Evolutionary conservation across 37 sponge, comb jelly and placozoan species (phyloP), one percentile per base, ranked within the genome.

Genomic region (Chondrilla cf. caribensis): DNA sequence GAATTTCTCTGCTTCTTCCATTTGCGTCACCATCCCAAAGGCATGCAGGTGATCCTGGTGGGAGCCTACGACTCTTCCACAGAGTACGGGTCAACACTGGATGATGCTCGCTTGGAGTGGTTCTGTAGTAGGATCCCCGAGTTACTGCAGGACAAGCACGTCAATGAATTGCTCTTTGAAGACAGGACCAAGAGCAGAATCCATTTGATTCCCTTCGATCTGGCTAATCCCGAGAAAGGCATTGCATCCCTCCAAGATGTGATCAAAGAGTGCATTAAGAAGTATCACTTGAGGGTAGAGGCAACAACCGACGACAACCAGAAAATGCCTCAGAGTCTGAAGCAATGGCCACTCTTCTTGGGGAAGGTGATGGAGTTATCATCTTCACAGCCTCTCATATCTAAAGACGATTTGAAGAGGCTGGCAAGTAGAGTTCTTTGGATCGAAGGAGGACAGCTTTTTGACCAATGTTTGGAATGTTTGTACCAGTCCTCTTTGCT

Each of bases 1-100:
- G 76, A 73, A 1, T 73, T 73, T 43, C 44, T 73, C 44, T 21
- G 43, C 44, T 3, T 73, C 41, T 73, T 73, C 25, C 76, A 73
- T 41, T 40, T 37, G 2, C 44, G 24, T 7, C 44, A 24, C 44
- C 18, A 73, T 41, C 76, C 76, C 24, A n/a, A 37, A 40, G 76
- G 76, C 2, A 73, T 73, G 76, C 76, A 73, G 47, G 76, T 73
- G 19, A 40, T 73, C 76, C 76, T 73, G 15, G 76, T 38, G 39
- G 43, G 42, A 43, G 44, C 41, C 43, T 73, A 73, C 44, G 76
- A 73, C 47, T 73, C 76, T 17, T 21, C 19, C 17, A n/a, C 76
- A 38, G 76, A 73, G 44, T 42, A 73, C 15, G 44, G 76, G 19
- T 22, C 9, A n/a, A 31, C 19, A 36, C 21, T 70, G 8, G 31